phyloP scores from a whole-genome alignment of 2,797 vertebrate species.

The Alca torda region DNA sequence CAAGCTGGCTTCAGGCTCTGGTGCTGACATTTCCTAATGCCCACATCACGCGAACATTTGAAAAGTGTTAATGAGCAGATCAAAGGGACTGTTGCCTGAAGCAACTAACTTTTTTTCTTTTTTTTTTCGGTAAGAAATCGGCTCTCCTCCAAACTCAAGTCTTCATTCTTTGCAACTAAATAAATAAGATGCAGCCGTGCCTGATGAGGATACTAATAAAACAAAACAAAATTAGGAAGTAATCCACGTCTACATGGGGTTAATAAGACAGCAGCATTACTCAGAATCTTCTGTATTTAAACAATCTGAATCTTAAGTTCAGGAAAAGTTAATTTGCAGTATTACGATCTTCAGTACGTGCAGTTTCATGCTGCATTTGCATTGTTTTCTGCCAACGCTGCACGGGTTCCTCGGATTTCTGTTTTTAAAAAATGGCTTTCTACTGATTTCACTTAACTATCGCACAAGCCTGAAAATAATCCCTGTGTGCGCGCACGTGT shows the following conservation, averaged over 20 bases:
- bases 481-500: not conserved
- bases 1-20: conserved; percentile 76
- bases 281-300: conserved; percentile 54
- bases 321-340: conserved; percentile 54
- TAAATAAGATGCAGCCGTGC: conserved; percentile 66
- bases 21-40: conserved; percentile 80
- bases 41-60: conserved; percentile 73
- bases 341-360: conserved; percentile 54
- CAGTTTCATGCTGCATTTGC: conserved; percentile 56
- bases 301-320: conserved; percentile 26
- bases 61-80: conserved; percentile 81
- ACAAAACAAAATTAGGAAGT: conserved; percentile 61
- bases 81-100: conserved; percentile 78
- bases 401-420: conserved; percentile 2
- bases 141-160: conserved; percentile 70
- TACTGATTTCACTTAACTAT: conserved; percentile 34
- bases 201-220: conserved; percentile 62
- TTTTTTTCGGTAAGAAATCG: conserved; percentile 45
- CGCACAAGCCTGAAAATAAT: conserved; percentile 9
- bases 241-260: conserved; percentile 56
- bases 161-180: conserved; percentile 64
- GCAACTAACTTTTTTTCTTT: conserved; percentile 55
- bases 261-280: conserved; percentile 62
- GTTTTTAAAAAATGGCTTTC: conserved; percentile 24
- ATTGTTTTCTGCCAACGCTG: conserved; percentile 45